Conservation (phyloP, 2,113 vertebrate genomes). For the Leptosomus discolor region DNA sequence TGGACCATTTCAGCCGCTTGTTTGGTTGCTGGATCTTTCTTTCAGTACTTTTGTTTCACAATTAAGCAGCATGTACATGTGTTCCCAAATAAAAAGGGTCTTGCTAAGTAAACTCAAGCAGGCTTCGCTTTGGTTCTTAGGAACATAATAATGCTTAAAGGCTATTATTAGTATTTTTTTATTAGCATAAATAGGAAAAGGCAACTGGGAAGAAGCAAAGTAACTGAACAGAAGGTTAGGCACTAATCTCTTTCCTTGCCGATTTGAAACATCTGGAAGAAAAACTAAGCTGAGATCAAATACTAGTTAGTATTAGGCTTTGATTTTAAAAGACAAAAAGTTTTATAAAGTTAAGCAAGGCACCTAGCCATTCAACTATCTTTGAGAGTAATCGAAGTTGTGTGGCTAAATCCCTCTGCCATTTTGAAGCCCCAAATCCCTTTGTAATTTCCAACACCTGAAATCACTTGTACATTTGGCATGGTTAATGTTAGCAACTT, state of each 20-base stretch:
- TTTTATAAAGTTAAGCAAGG: background rate
- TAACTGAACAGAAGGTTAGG: background rate
- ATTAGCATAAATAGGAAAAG: slow-evolving; percentile 12
- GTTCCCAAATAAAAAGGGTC: background rate
- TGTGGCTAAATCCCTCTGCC: background rate
- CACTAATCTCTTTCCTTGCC: background rate
- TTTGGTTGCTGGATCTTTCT: background rate
- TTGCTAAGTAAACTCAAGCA: slow-evolving; percentile 4
- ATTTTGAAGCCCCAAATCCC: background rate
- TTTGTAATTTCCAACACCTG: background rate
- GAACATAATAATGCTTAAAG: slow-evolving; percentile 24
- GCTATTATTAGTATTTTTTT: background rate
- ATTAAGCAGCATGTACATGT: background rate
- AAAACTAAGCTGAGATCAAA: background rate
- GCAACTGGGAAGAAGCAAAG: background rate
- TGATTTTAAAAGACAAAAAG: background rate
- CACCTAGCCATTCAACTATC: rapidly evolving
- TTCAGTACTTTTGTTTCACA: slow-evolving; percentile 21
- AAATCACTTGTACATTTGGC: background rate
- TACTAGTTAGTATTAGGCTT: background rate
- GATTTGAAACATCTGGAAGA: background rate
- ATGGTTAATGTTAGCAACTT: background rate
- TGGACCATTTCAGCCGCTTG: slow-evolving; percentile 19
- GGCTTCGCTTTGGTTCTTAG: background rate
- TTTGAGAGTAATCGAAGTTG: background rate